Percentiles rank a stretch among this genome's conserved stretches.
These are phyloP conservation scores for Epinephelus malabaricus DNA, from an alignment of 2,797 vertebrate species.

Conservation along the genomic window DNA sequence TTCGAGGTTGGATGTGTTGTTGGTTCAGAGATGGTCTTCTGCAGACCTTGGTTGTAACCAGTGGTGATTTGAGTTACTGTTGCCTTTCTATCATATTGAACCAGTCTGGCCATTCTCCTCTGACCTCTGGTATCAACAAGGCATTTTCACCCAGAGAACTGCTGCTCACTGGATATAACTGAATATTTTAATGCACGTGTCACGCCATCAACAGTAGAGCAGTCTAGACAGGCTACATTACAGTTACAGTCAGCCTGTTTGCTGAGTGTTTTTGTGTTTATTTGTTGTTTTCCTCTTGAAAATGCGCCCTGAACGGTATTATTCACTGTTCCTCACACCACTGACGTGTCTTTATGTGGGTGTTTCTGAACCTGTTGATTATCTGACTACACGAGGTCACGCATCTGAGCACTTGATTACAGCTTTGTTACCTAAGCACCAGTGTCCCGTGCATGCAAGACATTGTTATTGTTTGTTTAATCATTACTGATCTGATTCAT, in stretches of 20 bases:
- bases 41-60: too few relatives aligned
- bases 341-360: constrained; percentile 3
- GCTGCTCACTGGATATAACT: too few relatives aligned
- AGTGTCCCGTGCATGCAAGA: neutral
- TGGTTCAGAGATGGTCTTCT: too few relatives aligned
- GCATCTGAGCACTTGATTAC: constrained; percentile 3
- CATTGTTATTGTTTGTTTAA: neutral
- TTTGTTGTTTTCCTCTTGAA: constrained; percentile 15
- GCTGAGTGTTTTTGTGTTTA: constrained; percentile 2
- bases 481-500: neutral
- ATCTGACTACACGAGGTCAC: constrained; percentile 1
- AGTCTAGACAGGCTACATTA: neutral
- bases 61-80: too few relatives aligned
- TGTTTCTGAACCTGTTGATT: constrained; percentile 15
- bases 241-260: neutral
- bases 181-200: neutral
- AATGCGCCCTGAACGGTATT: constrained; percentile 13
- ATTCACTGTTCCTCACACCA: constrained; percentile 5
- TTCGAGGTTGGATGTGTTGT: too few relatives aligned
- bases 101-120: too few relatives aligned
- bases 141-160: too few relatives aligned
- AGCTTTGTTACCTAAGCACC: neutral
- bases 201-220: neutral
- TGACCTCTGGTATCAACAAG: too few relatives aligned
- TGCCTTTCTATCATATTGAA: too few relatives aligned